Conservation (phyloP, 2,888 invertebrate species). For the Lasioglossum marginatum region DNA sequence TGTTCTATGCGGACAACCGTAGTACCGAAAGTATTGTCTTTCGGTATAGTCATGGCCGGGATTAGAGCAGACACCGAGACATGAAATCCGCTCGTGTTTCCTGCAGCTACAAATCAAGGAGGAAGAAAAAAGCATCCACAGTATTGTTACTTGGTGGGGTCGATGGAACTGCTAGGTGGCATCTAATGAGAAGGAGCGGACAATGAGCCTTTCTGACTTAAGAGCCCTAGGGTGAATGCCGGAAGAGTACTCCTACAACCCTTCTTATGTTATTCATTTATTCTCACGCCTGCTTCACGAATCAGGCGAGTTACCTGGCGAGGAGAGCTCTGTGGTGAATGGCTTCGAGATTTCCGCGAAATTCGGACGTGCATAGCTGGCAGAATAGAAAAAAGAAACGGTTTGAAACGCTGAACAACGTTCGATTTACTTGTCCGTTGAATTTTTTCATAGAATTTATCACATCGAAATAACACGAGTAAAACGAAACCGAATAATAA, state of each 20-base stretch:
- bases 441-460: background rate
- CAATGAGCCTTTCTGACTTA: conserved; percentile 68
- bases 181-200: conserved; percentile 70
- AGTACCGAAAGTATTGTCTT: conserved; percentile 52
- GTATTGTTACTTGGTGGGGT: conserved; percentile 65
- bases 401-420: background rate
- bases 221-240: conserved; percentile 66
- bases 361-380: background rate
- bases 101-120: conserved; percentile 63
- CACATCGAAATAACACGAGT: background rate
- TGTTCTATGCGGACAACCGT: conserved; percentile 1
- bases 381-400: background rate
- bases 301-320: conserved; percentile 59
- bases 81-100: conserved; percentile 60
- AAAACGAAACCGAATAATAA: background rate
- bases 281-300: conserved; percentile 64
- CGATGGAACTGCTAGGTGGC: conserved; percentile 69
- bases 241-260: conserved; percentile 64
- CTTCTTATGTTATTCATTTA: conserved; percentile 67
- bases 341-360: conserved; percentile 16
- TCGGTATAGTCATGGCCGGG: conserved; percentile 54
- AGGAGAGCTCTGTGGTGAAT: conserved; percentile 28
- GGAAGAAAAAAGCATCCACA: conserved; percentile 59
- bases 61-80: conserved; percentile 60
- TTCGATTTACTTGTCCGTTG: background rate